Evolutionary conservation across 2,888 invertebrate species (phyloP).

Genomic region (Troides aeacus): DNA sequence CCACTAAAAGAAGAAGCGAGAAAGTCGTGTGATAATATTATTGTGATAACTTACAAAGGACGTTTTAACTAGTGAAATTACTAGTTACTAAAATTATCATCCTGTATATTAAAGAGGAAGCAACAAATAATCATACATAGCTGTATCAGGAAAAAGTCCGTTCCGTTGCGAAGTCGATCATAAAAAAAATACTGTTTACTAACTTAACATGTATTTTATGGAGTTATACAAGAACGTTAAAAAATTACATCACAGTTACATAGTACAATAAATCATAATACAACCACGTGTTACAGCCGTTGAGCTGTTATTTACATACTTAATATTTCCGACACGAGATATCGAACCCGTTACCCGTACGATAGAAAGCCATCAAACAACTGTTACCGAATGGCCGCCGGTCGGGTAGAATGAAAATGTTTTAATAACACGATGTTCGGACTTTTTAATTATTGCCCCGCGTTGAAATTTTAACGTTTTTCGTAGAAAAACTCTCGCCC

Average conservation of each 20-base stretch:
- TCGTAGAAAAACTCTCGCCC: conserved; percentile 44
- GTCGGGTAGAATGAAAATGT: conserved; percentile 34
- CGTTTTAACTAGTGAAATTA: too few species aligned
- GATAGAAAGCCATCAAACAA: conserved; percentile 32
- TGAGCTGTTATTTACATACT: conserved; percentile 22
- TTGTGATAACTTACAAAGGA: too few species aligned
- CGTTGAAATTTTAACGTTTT: conserved; percentile 44
- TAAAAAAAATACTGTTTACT: too few species aligned
- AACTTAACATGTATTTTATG: neutral
- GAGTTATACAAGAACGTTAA: neutral
- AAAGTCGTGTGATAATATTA: too few species aligned
- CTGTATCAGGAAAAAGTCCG: too few species aligned
- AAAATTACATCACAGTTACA: neutral
- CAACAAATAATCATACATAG: too few species aligned
- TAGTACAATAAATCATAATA: neutral
- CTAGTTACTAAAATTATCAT: too few species aligned
- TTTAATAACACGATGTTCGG: conserved; percentile 38
- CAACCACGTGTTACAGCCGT: conserved; percentile 11
- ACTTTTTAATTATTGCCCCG: conserved; percentile 37
- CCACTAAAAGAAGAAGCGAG: too few species aligned
- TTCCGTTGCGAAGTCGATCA: too few species aligned
- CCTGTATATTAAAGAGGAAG: too few species aligned
- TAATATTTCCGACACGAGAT: conserved; percentile 17
- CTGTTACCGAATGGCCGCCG: conserved; percentile 35
- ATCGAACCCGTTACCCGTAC: conserved; percentile 31